Conservation (phyloP, 2,888 invertebrate species). For the Leptarthrus brevirostris region DNA sequence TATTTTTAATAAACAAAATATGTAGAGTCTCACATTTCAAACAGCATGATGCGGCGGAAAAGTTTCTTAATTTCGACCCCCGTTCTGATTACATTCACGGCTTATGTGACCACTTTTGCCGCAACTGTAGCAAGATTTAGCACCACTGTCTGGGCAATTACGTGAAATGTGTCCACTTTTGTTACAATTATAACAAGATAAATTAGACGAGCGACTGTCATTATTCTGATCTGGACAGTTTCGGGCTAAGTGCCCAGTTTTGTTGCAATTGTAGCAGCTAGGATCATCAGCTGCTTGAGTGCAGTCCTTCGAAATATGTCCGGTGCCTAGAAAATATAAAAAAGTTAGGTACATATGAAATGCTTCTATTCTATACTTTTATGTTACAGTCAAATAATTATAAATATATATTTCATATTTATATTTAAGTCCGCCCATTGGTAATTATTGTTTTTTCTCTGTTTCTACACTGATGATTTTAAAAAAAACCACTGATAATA, state of each 20-base stretch:
- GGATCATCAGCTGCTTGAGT: conserved; percentile 83
- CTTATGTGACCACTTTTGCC: conserved; percentile 91
- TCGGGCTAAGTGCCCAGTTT: conserved; percentile 90
- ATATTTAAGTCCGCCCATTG: no score
- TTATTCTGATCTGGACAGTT: conserved; percentile 78
- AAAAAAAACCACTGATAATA: no score
- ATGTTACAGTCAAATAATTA: conserved; percentile 71
- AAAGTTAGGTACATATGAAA: no score
- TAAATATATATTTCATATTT: no score
- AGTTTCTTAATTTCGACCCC: conserved; percentile 64
- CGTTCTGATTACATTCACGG: conserved; percentile 88
- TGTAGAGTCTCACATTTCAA: conserved; percentile 32
- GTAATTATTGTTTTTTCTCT: no score
- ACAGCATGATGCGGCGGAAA: conserved; percentile 21
- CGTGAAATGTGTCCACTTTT: conserved; percentile 93
- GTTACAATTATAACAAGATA: conserved; percentile 94
- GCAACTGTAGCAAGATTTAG: conserved; percentile 92
- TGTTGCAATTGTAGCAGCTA: conserved; percentile 86
- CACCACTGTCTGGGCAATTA: conserved; percentile 80
- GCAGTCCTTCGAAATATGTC: conserved; percentile 94
- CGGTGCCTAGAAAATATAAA: conserved; percentile 74
- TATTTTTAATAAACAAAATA: conserved; percentile 39
- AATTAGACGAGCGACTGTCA: conserved; percentile 63
- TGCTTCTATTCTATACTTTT: no score
- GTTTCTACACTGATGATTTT: no score